Conservation (phyloP, 2,888 invertebrate species). For the Agrotis puta region DNA sequence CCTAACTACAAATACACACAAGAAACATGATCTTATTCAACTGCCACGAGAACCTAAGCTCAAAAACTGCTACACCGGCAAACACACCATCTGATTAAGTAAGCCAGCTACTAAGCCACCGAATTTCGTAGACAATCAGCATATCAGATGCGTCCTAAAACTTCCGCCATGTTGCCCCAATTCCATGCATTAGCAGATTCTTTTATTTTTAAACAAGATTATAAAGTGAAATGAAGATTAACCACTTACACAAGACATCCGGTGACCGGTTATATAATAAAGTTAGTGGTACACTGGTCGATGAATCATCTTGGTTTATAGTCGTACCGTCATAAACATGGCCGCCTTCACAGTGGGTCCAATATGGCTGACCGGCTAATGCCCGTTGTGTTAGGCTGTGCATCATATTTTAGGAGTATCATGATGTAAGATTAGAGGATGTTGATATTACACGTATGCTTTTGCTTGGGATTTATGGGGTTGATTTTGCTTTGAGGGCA, state of each 20-base stretch:
- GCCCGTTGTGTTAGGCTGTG: conserved; percentile 51
- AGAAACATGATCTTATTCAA: neutral
- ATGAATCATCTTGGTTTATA: conserved; percentile 64
- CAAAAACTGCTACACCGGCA: no score
- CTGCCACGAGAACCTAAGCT: no score
- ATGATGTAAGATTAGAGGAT: conserved; percentile 52
- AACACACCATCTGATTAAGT: neutral
- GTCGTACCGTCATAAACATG: conserved; percentile 61
- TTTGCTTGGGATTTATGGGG: conserved; percentile 33
- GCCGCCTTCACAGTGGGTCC: conserved; percentile 60
- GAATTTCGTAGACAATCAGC: conserved; percentile 11
- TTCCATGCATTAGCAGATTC: conserved; percentile 46
- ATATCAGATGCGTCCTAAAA: conserved; percentile 16
- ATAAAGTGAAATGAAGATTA: conserved; percentile 64
- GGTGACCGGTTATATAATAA: conserved; percentile 62
- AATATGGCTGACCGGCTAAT: conserved; percentile 52
- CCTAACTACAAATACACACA: neutral
- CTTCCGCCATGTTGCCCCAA: conserved; percentile 18
- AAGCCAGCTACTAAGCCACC: neutral
- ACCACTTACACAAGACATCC: conserved; percentile 59
- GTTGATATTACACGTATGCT: conserved; percentile 48
- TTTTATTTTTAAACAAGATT: conserved; percentile 52
- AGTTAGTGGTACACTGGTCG: conserved; percentile 58
- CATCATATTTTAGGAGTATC: conserved; percentile 59
- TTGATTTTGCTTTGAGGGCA: neutral